Evolutionary conservation across 64 coral and sea anemone genomes (phyloP).

Genomic region (Astreopora myriophthalma): DNA sequence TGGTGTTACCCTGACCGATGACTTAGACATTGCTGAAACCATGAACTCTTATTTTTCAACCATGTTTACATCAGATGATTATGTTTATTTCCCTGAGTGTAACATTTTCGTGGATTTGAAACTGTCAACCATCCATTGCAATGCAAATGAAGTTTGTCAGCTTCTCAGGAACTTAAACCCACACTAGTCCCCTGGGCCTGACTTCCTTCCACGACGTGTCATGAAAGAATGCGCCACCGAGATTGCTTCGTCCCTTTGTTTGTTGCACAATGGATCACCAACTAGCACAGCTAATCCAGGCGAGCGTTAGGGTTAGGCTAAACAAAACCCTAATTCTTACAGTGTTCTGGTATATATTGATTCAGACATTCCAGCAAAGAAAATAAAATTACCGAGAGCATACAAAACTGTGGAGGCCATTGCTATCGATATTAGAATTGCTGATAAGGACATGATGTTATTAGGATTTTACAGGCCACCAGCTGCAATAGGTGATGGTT

Average conservation of each 20-base stretch:
- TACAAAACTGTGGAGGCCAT: constrained; percentile 44
- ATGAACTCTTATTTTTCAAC: not conserved
- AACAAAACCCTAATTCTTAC: too few species aligned
- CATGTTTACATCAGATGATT: not conserved
- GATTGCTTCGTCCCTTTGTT: not conserved
- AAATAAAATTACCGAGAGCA: not conserved
- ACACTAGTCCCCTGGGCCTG: not conserved
- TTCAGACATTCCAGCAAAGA: not conserved
- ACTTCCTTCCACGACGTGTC: not conserved
- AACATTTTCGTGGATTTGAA: not conserved
- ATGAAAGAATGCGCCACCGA: not conserved
- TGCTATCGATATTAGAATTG: constrained; percentile 22
- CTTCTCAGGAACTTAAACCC: not conserved
- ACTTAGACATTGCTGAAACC: not conserved
- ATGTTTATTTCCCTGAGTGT: not conserved
- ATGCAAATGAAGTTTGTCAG: not conserved
- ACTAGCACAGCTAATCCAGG: too few species aligned
- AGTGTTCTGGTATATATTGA: constrained; percentile 55
- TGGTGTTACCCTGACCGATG: constrained; percentile 17
- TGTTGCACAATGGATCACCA: not conserved
- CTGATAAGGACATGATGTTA: constrained; percentile 20
- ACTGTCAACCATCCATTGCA: not conserved
- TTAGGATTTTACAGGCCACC: constrained; percentile 54
- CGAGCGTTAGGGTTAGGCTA: too few species aligned
- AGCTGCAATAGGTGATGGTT: not conserved